Evolutionary conservation across 1,140 invertebrate genomes (phyloP).

Genomic region (Panagrolaimus sp.): DNA sequence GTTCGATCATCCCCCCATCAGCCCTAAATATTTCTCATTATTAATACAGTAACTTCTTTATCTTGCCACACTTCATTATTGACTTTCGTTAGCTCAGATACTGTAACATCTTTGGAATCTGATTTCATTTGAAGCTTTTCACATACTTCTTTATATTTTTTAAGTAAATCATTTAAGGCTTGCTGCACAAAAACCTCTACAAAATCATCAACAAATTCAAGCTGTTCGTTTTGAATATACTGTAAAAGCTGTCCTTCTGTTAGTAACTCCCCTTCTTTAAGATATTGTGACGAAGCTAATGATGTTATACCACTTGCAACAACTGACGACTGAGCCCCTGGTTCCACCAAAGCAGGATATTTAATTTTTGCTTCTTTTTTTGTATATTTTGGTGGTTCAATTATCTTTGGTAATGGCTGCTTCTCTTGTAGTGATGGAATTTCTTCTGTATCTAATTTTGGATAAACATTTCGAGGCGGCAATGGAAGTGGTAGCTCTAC

Average conservation of each 20-base stretch:
- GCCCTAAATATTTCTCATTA: too few relatives aligned
- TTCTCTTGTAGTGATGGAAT: not conserved
- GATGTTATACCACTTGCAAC: not conserved
- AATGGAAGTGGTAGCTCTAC: not conserved
- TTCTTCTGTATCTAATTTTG: not conserved
- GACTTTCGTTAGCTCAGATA: conserved; percentile 13
- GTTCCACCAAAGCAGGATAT: not conserved
- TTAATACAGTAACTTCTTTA: conserved; percentile 29
- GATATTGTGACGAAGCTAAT: not conserved
- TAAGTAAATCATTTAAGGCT: conserved; percentile 26
- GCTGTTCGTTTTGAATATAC: conserved; percentile 40
- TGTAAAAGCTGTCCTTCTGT: conserved; percentile 32
- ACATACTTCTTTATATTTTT: conserved; percentile 20
- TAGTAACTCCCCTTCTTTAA: conserved; percentile 28
- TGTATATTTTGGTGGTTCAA: not conserved
- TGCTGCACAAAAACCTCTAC: conserved; percentile 25
- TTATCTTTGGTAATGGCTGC: not conserved
- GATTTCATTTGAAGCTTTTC: conserved; percentile 27
- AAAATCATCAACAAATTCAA: conserved; percentile 42
- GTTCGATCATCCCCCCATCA: too few relatives aligned
- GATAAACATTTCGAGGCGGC: not conserved
- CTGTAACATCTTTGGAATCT: conserved; percentile 21
- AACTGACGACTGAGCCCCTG: too few relatives aligned
- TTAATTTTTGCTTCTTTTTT: not conserved
- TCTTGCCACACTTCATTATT: conserved; percentile 41